Percentiles rank a stretch among this genome's conserved stretches.
Conservation (phyloP, 2,113 vertebrate species). For the Lampris megalopsis region DNA sequence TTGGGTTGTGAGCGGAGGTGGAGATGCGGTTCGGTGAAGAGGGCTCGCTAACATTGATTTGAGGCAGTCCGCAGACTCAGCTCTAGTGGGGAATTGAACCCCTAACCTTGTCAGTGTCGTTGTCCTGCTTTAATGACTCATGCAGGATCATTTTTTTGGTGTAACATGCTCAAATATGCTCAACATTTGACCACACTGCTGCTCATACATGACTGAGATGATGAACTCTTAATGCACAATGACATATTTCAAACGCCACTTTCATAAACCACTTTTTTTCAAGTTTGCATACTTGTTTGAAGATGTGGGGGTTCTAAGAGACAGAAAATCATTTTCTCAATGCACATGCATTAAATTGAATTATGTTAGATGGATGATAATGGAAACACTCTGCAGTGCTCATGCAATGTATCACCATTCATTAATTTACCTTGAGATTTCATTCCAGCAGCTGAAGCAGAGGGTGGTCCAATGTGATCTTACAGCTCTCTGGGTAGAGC, state of each 20-base stretch:
- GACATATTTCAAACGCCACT: not conserved
- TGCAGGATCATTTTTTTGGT: not conserved
- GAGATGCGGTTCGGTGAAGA: slow-evolving; percentile 13
- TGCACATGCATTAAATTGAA: not conserved
- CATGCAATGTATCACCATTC: not conserved
- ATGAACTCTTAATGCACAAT: not conserved
- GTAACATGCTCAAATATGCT: too few species aligned
- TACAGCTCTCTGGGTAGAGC: not conserved
- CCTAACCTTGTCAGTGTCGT: slow-evolving; percentile 42
- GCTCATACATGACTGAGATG: not conserved
- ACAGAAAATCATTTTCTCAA: not conserved
- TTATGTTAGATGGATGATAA: not conserved
- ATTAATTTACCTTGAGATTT: not conserved
- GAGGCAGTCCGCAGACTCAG: slow-evolving; percentile 20
- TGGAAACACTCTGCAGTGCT: slow-evolving; percentile 1
- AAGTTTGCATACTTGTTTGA: too few species aligned
- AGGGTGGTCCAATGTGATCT: not conserved
- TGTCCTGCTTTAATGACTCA: slow-evolving; percentile 19
- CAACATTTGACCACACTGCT: too few species aligned
- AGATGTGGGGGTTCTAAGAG: not conserved
- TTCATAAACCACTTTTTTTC: not conserved
- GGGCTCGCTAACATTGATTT: slow-evolving; percentile 31
- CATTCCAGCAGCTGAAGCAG: too few species aligned
- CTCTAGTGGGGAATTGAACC: slow-evolving; percentile 22
- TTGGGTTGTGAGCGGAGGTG: not conserved